These are phyloP conservation scores for Akabosia matsudoensis DNA, from an alignment of 1,140 invertebrate genomes.

Conservation along the genomic window DNA sequence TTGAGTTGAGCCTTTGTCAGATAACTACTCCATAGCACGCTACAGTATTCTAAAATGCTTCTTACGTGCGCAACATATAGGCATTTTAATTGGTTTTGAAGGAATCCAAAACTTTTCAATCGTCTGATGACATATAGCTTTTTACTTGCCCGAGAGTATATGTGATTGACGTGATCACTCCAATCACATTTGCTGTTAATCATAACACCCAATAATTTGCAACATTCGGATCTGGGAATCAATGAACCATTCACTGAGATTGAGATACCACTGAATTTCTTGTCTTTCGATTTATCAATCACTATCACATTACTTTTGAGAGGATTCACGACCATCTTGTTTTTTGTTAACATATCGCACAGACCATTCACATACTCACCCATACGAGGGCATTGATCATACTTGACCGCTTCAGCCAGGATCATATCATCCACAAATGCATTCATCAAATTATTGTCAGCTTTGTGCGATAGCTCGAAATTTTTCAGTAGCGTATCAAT, in stretches of 20 bases:
- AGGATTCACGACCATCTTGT: background rate
- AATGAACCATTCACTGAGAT: background rate
- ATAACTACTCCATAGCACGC: background rate
- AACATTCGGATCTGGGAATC: background rate
- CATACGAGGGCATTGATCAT: background rate
- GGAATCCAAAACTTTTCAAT: background rate
- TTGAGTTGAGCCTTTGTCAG: background rate
- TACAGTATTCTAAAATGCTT: background rate
- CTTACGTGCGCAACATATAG: background rate
- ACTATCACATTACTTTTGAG: background rate
- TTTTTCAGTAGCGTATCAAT: background rate
- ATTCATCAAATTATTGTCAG: background rate
- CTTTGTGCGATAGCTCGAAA: background rate
- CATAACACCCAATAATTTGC: background rate
- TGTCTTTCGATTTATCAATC: background rate
- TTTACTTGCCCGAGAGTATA: background rate
- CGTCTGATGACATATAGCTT: background rate
- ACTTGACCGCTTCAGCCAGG: background rate
- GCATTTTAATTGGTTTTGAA: background rate
- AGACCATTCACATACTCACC: background rate
- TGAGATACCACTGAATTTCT: background rate
- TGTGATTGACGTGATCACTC: background rate
- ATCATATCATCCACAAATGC: conserved; percentile 11
- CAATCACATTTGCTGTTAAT: background rate
- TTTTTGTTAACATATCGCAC: background rate